Conservation (phyloP, 2,113 vertebrate species). For the Phrynosoma blainvillii region DNA sequence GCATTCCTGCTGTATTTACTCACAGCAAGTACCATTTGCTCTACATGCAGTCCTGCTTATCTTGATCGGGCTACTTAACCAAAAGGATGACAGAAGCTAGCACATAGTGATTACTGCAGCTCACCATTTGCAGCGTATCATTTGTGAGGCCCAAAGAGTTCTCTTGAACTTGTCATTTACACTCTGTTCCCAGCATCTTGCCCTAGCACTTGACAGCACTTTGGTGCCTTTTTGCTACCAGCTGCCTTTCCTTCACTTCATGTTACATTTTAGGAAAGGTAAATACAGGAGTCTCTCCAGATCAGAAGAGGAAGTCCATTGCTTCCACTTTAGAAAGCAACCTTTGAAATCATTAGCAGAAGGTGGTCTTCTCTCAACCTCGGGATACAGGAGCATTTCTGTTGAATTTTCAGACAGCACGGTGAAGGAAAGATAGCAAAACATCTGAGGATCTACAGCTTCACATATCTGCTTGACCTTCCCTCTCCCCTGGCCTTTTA, state of each 20-base stretch:
- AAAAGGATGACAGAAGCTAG: background rate
- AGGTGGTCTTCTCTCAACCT: background rate
- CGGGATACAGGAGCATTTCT: background rate
- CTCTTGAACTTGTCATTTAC: conserved; percentile 17
- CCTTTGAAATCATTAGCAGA: conserved; percentile 29
- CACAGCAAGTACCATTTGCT: conserved; percentile 9
- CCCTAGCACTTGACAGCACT: conserved; percentile 4
- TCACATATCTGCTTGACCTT: background rate
- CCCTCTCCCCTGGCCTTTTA: conserved; percentile 10
- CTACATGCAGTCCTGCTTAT: conserved; percentile 3
- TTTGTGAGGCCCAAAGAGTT: background rate
- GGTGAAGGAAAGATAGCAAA: conserved; percentile 9
- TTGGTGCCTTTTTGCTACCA: background rate
- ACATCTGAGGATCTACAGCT: background rate
- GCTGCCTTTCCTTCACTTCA: background rate
- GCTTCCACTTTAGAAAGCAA: conserved; percentile 13
- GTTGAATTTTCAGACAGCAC: conserved; percentile 23
- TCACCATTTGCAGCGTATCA: background rate
- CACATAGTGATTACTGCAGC: background rate
- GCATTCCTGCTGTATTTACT: conserved; percentile 14
- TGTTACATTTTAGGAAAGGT: conserved; percentile 11
- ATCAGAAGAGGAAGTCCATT: conserved; percentile 19
- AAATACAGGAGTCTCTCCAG: background rate
- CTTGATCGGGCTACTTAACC: conserved; percentile 15
- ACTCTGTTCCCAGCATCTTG: background rate